Evolutionary conservation across 2,797 vertebrate genomes (phyloP), one percentile per base, ranked within the genome.

Genomic region (Crocidura indochinensis): DNA sequence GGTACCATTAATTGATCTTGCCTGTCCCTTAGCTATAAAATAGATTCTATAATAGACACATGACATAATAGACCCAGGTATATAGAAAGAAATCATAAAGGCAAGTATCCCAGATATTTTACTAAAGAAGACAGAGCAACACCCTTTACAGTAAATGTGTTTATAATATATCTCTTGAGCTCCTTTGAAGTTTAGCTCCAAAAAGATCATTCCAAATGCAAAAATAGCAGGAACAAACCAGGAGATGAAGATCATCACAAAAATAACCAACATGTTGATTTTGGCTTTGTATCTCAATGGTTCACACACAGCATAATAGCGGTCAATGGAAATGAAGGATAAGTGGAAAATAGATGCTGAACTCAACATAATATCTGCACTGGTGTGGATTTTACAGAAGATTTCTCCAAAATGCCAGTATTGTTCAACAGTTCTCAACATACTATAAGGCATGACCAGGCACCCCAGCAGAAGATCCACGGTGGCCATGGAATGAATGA

Each of bases 11-110:
- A 99, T 99, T 77, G 97, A 98, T 93, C 91, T 97, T 29, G 97
- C 97, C 76, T 99, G 99, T 68, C 84, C 98, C 87, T 97, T 98
- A 10, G 98, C 99, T 83, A 98, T 96, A 17, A 97, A 90, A 12
- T 98, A 99, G 96, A 99, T 98, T 95, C 98, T 99, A 3, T 96
- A 95, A 38, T 99, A 99, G 87, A 99, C 83, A 56, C 92, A 97
- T 3, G 99, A 29, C 98, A 99, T 99, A 88, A 98, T 83, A 84
- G 98, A 97, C 27, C 97, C 98, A 72, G 99, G 99, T 24, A 99
- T 95, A 20, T 97, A 97, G 95, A 98, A 98, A 96, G 97, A 98
- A 97, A 90, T 97, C 82, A 80, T 80, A 31, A 90, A 98, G 73
- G 96, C 96, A 95, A 97, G 81, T 76, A 96, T 79, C 6, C 98